Evolutionary conservation across 2,888 invertebrate species (phyloP).

Genomic region (Achlya flavicornis): DNA sequence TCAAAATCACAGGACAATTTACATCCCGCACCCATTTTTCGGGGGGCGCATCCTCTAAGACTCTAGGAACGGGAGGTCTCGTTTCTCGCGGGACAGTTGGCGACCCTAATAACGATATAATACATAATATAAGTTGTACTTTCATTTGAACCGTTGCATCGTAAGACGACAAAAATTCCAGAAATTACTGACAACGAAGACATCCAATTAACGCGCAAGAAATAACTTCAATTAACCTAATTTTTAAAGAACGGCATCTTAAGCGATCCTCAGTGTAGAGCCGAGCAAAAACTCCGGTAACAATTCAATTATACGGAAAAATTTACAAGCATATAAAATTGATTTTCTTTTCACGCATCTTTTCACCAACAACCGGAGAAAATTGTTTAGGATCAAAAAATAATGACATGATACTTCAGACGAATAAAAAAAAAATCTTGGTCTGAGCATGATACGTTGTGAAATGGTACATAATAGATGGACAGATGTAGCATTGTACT

Average conservation of each 20-base stretch:
- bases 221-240: background rate
- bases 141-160: background rate
- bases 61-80: too few species aligned
- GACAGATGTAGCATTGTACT: background rate
- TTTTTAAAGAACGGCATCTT: slow-evolving; percentile 3
- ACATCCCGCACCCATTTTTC: too few species aligned
- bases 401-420: too few species aligned
- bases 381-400: background rate
- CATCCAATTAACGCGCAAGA: slow-evolving; percentile 6
- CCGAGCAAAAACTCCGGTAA: background rate
- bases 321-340: slow-evolving; percentile 11
- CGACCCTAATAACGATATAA: too few species aligned
- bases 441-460: background rate
- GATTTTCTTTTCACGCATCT: slow-evolving; percentile 12
- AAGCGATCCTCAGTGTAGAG: background rate
- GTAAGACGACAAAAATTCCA: background rate
- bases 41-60: too few species aligned
- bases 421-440: too few species aligned
- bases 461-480: background rate
- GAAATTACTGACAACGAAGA: slow-evolving; percentile 5
- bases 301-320: background rate
- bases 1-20: too few species aligned
- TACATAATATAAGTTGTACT: too few species aligned
- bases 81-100: too few species aligned
- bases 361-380: background rate